Conservation (phyloP, 2,797 vertebrate species). For the Limosa lapponica region DNA sequence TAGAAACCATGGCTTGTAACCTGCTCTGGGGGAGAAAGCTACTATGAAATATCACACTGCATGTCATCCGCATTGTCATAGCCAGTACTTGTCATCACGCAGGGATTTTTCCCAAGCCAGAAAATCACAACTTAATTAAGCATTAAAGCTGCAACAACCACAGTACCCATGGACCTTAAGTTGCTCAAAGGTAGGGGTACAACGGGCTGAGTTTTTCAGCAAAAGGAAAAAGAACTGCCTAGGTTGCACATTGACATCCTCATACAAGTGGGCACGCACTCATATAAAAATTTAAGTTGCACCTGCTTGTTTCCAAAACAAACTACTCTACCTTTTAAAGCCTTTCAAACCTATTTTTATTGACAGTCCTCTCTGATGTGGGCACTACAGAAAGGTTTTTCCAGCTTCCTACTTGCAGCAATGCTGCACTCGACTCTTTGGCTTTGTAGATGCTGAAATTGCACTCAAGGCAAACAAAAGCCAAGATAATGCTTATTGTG, state of each 20-base stretch:
- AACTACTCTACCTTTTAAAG: not conserved
- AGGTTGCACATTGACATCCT: accelerated
- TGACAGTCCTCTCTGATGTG: not conserved
- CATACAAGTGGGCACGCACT: not conserved
- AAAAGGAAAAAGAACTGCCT: not conserved
- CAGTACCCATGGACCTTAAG: not conserved
- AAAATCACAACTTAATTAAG: not conserved
- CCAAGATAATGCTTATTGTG: not conserved
- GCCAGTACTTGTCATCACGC: not conserved
- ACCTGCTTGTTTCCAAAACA: not conserved
- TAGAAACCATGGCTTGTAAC: not conserved
- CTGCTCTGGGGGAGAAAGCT: not conserved
- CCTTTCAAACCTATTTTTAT: not conserved
- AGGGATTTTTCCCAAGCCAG: not conserved
- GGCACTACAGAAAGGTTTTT: not conserved
- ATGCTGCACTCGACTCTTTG: not conserved
- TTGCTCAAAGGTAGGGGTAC: not conserved
- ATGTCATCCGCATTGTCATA: not conserved
- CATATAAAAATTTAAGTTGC: not conserved
- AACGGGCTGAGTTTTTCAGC: not conserved
- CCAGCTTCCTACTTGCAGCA: not conserved
- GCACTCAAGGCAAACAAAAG: not conserved
- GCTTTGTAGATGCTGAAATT: not conserved
- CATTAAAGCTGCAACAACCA: not conserved
- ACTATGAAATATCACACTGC: accelerated